phyloP scores from a whole-genome alignment of 1,140 invertebrate genomes.

The Aphaenogaster rudis region DNA sequence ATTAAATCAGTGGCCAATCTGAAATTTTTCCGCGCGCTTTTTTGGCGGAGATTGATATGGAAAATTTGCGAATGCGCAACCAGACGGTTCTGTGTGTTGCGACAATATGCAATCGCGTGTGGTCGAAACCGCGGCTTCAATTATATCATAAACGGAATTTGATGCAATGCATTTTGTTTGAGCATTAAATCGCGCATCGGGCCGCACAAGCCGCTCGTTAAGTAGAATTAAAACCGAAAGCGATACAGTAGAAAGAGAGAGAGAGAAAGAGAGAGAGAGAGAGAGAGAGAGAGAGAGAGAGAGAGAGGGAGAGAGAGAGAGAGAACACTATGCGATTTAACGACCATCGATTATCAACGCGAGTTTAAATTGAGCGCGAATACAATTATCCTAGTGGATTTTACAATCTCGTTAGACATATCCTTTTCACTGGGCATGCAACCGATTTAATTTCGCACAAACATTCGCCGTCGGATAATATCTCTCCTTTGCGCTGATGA shows the following conservation, averaged over 20 bases:
- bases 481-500: slow-evolving; percentile 15
- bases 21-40: slow-evolving; percentile 52
- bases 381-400: slow-evolving; percentile 65
- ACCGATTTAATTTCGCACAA: slow-evolving; percentile 67
- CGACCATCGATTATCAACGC: slow-evolving; percentile 72
- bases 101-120: slow-evolving; percentile 8
- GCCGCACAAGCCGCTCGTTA: slow-evolving; percentile 57
- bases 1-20: slow-evolving; percentile 48
- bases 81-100: background rate
- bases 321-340: slow-evolving; percentile 61
- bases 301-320: background rate
- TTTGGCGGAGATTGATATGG: slow-evolving; percentile 35
- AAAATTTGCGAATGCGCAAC: slow-evolving; percentile 37
- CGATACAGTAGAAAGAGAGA: slow-evolving; percentile 34
- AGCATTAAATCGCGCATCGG: slow-evolving; percentile 47
- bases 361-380: slow-evolving; percentile 70
- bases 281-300: background rate
- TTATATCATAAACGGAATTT: slow-evolving; percentile 64
- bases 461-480: slow-evolving; percentile 45
- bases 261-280: background rate
- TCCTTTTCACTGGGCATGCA: slow-evolving; percentile 47
- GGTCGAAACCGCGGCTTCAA: slow-evolving; percentile 33
- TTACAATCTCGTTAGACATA: slow-evolving; percentile 66
- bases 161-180: slow-evolving; percentile 57
- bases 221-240: slow-evolving; percentile 70